phyloP scores from a whole-genome alignment of 2,113 vertebrate species.

The Scytalopus superciliaris region DNA sequence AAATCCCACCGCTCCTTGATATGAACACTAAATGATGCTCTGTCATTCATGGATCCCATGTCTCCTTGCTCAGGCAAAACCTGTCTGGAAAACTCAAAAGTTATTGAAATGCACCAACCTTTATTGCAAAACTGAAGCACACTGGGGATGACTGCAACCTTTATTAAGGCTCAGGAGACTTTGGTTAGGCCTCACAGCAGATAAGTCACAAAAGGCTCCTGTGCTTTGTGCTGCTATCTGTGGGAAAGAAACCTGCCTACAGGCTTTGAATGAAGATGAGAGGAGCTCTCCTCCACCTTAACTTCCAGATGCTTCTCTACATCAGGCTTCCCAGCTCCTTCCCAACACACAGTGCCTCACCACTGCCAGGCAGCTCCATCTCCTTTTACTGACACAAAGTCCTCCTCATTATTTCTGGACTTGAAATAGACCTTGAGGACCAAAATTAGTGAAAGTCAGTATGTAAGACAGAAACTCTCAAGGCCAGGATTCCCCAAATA shows the following conservation, averaged over 20 bases:
- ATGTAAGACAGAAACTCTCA: neutral
- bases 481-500: neutral
- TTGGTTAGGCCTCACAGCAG: neutral
- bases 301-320: neutral
- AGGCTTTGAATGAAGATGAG: neutral
- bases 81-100: neutral
- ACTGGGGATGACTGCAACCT: neutral
- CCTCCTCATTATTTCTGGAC: neutral
- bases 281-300: neutral
- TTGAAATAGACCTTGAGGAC: neutral
- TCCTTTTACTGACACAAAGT: neutral
- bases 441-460: neutral
- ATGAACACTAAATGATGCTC: neutral
- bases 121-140: neutral
- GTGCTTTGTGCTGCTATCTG: neutral
- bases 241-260: neutral
- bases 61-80: neutral
- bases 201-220: neutral
- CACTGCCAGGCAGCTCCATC: neutral
- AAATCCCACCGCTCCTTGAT: neutral
- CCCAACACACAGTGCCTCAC: neutral
- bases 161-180: neutral
- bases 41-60: neutral
- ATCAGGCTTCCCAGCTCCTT: neutral
- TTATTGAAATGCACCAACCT: neutral